phyloP scores from a whole-genome alignment of 2,888 invertebrate species.

The Gasteruption jaculator region DNA sequence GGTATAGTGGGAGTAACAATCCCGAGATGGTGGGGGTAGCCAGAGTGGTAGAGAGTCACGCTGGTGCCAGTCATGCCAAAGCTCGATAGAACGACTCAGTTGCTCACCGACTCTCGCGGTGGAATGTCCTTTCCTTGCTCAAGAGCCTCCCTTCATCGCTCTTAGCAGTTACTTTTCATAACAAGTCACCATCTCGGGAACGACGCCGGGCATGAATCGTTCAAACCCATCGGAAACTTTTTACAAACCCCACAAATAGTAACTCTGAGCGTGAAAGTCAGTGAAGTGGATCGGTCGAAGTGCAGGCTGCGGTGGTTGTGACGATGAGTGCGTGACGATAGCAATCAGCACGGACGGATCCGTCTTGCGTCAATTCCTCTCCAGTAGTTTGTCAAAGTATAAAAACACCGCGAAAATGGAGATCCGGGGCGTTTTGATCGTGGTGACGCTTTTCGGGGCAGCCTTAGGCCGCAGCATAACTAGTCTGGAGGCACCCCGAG shows the following conservation, averaged over 20 bases:
- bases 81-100: slow-evolving; percentile 39
- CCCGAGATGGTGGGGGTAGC: slow-evolving; percentile 21
- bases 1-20: too few relatives aligned
- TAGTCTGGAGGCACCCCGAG: slow-evolving; percentile 60
- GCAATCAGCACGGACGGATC: slow-evolving; percentile 17
- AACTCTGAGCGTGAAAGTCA: too few relatives aligned
- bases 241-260: too few relatives aligned
- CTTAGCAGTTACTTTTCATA: too few relatives aligned
- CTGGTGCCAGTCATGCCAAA: slow-evolving; percentile 39
- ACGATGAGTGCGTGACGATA: slow-evolving; percentile 46
- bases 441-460: slow-evolving; percentile 23
- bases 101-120: slow-evolving; percentile 31
- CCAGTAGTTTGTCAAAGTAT: slow-evolving; percentile 11
- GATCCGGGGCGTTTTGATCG: slow-evolving; percentile 23
- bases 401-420: slow-evolving; percentile 16
- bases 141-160: too few relatives aligned
- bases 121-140: slow-evolving; percentile 20
- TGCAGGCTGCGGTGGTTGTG: too few relatives aligned
- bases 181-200: too few relatives aligned
- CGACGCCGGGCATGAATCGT: too few relatives aligned
- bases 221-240: too few relatives aligned
- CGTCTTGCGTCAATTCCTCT: slow-evolving; percentile 21
- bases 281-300: too few relatives aligned
- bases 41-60: slow-evolving; percentile 26
- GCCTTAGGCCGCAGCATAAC: slow-evolving; percentile 41